Evolutionary conservation across 2,797 vertebrate species (phyloP), one percentile per base, ranked within the genome.

Genomic region (Alosa sapidissima): DNA sequence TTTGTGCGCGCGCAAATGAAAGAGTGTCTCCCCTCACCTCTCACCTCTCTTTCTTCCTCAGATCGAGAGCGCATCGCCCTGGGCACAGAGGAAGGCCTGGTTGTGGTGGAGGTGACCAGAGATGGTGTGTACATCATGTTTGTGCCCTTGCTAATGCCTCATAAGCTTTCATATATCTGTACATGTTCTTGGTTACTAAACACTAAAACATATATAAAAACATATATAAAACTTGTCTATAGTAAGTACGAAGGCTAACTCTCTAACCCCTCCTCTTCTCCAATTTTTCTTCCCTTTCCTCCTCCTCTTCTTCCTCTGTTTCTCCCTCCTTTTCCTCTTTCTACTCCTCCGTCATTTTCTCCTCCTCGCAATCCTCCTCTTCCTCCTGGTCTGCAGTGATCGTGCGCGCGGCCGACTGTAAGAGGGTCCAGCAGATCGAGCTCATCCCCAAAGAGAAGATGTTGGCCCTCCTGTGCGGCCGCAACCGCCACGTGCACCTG

Each of bases 21-120:
- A 60, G 54, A 58, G 21, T 21, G 19, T 60, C 55, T 0, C 55
- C 7, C n/a, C 7, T 24, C 60, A 6, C 9, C 49, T 16, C 28
- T 7, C n/a, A n/a, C 5, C 51, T 24, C 81, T 36, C 84, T 11
- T 72, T 41, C 13, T 7, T 19, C 11, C 81, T 86, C 92, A 99
- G 98, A 99, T 92, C 96, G 96, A 65, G 98, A 99, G 89, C 95
- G 97, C 88, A 96, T 99, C 75, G 96, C 94, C 1, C 91, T 99
- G 81, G 98, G 98, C 89, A 96, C 98, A 47, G 98, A 99, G 88
- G 98, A 99, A 49, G 98, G 98, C 5, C 94, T 99, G 1, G 98
- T 98, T 83, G 97, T 99, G 87, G 96, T 99, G 24, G 98, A 99
- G 91, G 93, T 99, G 85, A 99, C 96, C 85, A 96, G 97, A 90